Evolutionary conservation across 2,888 invertebrate genomes (phyloP).

Genomic region (Nasonovia ribisnigri): DNA sequence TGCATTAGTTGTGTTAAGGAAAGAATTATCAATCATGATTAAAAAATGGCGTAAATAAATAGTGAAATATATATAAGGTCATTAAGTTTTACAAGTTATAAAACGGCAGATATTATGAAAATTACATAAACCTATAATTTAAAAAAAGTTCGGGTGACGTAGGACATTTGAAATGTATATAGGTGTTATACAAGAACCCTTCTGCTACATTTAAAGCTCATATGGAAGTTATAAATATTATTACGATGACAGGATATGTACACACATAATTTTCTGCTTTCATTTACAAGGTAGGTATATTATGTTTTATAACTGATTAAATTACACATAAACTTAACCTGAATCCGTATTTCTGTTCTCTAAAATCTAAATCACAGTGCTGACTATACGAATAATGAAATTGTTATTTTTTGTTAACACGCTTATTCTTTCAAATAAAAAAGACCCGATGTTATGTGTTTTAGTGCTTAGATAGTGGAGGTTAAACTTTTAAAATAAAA

Average conservation of each 20-base stretch:
- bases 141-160: not conserved
- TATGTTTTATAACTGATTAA: conserved; percentile 46
- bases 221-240: conserved; percentile 15
- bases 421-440: not conserved
- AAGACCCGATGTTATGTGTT: not conserved
- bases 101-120: not conserved
- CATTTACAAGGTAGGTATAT: not conserved
- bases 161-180: not conserved
- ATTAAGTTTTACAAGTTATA: too few relatives aligned
- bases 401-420: conserved; percentile 5
- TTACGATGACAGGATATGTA: conserved; percentile 22
- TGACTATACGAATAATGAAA: conserved; percentile 10
- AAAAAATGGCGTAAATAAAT: not conserved
- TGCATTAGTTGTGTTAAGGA: not conserved
- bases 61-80: not conserved
- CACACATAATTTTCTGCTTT: not conserved
- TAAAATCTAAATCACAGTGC: not conserved
- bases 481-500: not conserved
- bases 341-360: not conserved
- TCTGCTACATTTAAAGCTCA: conserved; percentile 13
- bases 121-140: not conserved
- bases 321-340: conserved; percentile 30
- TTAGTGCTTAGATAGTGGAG: not conserved
- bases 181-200: not conserved
- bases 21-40: not conserved